Conservation (phyloP, 2,113 vertebrate species). For the Dromiciops gliroides region DNA sequence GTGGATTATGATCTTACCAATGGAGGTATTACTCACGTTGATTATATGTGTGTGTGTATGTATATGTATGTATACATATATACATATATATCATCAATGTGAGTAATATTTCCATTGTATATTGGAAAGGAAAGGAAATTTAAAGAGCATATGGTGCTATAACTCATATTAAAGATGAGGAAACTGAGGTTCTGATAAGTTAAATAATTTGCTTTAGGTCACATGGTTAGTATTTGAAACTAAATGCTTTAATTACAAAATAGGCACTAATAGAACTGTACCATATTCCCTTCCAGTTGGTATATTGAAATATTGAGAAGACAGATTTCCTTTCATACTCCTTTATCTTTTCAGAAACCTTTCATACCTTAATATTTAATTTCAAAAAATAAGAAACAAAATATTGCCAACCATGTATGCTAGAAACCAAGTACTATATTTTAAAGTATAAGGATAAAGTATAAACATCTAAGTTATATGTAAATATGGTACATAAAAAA, state of each 20-base stretch:
- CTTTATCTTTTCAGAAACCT: not conserved
- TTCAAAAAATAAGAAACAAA: not conserved
- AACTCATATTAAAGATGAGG: not conserved
- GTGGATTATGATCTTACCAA: not conserved
- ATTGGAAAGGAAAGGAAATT: too few species aligned
- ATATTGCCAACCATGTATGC: not conserved
- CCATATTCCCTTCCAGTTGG: not conserved
- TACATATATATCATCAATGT: too few species aligned
- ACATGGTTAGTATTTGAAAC: not conserved
- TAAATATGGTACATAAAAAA: not conserved
- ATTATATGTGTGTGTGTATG: too few species aligned
- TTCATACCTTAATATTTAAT: not conserved
- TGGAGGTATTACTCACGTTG: not conserved
- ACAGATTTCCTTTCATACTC: not conserved
- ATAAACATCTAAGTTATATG: not conserved
- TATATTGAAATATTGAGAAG: not conserved
- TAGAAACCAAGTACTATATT: not conserved
- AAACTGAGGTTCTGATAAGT: not conserved
- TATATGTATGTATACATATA: too few species aligned
- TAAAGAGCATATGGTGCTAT: not conserved
- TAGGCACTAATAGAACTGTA: not conserved
- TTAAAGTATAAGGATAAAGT: not conserved
- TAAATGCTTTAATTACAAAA: not conserved
- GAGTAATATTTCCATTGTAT: too few species aligned
- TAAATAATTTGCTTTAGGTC: not conserved